These are phyloP conservation scores for Caenorhabditis sp. DNA, from an alignment of 2,888 invertebrate species.

Conservation along the genomic window DNA sequence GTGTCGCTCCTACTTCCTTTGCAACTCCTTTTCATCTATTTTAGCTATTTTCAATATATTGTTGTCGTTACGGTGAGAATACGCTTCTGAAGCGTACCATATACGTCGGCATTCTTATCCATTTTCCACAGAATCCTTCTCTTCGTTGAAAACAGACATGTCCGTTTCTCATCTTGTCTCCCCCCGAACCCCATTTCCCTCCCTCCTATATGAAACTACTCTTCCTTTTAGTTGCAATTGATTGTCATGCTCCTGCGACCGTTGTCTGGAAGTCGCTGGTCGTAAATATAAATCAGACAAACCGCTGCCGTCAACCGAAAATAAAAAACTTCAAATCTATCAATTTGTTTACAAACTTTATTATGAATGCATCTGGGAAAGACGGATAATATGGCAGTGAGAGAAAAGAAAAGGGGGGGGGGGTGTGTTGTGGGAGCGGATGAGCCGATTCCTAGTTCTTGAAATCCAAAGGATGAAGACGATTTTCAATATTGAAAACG, in stretches of 20 bases:
- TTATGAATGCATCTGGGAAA: conserved; percentile 55
- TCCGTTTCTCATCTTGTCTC: conserved; percentile 27
- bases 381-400: conserved; percentile 48
- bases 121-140: conserved; percentile 10
- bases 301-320: conserved; percentile 28
- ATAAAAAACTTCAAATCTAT: conserved; percentile 38
- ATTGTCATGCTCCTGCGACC: conserved; percentile 39
- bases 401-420: neutral
- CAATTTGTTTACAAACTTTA: conserved; percentile 10
- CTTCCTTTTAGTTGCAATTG: conserved; percentile 57
- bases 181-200: conserved; percentile 13
- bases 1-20: conserved; percentile 21
- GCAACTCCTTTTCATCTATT: conserved; percentile 31
- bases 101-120: conserved; percentile 35
- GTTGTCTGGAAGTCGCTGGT: conserved; percentile 49
- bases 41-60: conserved; percentile 55
- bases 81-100: conserved; percentile 40
- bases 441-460: conserved; percentile 67
- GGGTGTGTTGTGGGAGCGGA: neutral
- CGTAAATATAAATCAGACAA: conserved; percentile 41
- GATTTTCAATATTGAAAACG: conserved; percentile 74
- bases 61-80: conserved; percentile 25
- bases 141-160: conserved; percentile 51
- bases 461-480: conserved; percentile 74
- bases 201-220: conserved; percentile 47